phyloP scores from a whole-genome alignment of 1,140 invertebrate genomes.

The Potamilus streckersoni region DNA sequence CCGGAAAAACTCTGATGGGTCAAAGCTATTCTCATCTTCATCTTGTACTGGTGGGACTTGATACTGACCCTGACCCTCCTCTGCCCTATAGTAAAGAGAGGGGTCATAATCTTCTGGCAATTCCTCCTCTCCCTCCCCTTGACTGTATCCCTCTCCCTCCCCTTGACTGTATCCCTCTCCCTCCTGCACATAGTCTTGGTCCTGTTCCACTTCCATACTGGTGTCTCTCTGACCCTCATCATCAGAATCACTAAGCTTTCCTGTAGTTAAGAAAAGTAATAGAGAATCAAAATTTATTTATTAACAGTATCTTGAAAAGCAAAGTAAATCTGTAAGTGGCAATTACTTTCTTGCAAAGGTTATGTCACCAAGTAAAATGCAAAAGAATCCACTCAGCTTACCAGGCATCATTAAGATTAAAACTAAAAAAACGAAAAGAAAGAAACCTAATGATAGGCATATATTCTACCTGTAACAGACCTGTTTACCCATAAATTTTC shows the following conservation, averaged over 20 bases:
- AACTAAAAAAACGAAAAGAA: no score
- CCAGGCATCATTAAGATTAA: no score
- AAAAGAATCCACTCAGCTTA: no score
- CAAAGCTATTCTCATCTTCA: constrained; percentile 63
- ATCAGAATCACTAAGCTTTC: constrained; percentile 47
- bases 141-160: not conserved
- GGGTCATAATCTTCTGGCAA: constrained; percentile 32
- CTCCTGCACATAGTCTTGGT: not conserved
- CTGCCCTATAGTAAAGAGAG: constrained; percentile 6
- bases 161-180: no score
- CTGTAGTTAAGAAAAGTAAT: constrained; percentile 6
- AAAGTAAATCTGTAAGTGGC: no score
- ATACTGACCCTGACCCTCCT: constrained; percentile 17
- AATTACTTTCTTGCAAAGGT: no score
- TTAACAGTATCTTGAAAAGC: no score
- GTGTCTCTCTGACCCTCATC: constrained; percentile 32
- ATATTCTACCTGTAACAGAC: not conserved
- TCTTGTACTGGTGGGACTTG: constrained; percentile 34
- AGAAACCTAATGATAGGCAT: not conserved
- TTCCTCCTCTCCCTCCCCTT: constrained; percentile 10
- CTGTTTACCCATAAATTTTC: no score
- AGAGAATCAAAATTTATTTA: no score
- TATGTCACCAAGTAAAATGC: no score
- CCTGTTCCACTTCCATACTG: not conserved
- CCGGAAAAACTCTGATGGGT: constrained; percentile 64